Evolutionary conservation across 2,888 invertebrate species (phyloP), one percentile per base, ranked within the genome.

Genomic region (Timema podura): DNA sequence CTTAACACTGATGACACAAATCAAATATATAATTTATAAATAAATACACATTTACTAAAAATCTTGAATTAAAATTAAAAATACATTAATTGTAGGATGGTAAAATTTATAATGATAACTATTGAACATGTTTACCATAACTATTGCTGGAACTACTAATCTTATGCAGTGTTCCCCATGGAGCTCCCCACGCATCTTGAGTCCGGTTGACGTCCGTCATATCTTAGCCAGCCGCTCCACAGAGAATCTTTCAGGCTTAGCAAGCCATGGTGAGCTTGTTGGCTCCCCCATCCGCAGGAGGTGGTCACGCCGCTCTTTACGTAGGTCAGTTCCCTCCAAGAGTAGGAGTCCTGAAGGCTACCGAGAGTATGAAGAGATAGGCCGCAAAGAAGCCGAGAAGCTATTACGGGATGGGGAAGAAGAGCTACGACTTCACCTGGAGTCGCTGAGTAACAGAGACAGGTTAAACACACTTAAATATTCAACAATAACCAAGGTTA

Each of bases 151-250:
- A 30, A 30, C 30, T 30, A 2, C 30, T 30, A 30, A 30, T 30
- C 30, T 68, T 68, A 73, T 75, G 15, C 76, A 82, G 81, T 81
- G 81, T 72, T 82, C 82, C 13, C 83, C 83, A 1, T 83, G 83
- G 83, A 82, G 81, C 72, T 83, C 83, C 2, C 83, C 83, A 5
- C 77, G 82, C 48, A 81, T 83, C 51, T 76, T 83, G 64, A 82
- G 82, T 70, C 82, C 83, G 10, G 82, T 83, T 11, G 82, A 82
- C 74, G 79, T 81, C 46, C 78, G 80, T 13, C 82, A 82, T 67
- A 80, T 82, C 67, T 77, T 82, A 67, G 79, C 80, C 6, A 82
- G 82, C 74, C 79, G 80, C 48, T 83, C 83, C 6, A 81, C 81
- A 5, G 83, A 83, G 74, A 82, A 83, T 72, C 76, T 82, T 51